Percentiles rank a stretch among this genome's conserved stretches.
These are phyloP conservation scores for Pyrrhura leucotis DNA, from an alignment of 2,797 vertebrate species.

Conservation along the genomic window DNA sequence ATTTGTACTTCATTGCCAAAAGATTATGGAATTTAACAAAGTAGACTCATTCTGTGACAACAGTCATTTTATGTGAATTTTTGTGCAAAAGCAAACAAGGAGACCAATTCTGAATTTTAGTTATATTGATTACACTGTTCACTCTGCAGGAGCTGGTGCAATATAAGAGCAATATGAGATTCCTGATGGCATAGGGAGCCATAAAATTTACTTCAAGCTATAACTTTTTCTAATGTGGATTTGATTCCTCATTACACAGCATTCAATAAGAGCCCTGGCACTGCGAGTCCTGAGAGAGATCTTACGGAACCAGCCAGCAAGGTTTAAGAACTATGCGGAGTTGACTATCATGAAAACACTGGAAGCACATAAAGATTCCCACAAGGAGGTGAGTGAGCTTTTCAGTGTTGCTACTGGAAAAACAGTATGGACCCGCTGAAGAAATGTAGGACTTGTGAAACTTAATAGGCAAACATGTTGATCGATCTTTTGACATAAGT, in stretches of 20 bases:
- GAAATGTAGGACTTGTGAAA: background rate
- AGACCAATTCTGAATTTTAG: background rate
- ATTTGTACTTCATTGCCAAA: background rate
- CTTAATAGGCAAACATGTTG: background rate
- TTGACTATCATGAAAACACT: slow-evolving; percentile 99
- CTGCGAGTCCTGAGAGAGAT: slow-evolving; percentile 95
- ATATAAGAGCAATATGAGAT: background rate
- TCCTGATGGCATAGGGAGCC: accelerated
- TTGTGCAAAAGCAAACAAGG: background rate
- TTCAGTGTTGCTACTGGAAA: background rate
- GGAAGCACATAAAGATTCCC: slow-evolving; percentile 98
- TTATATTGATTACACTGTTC: background rate
- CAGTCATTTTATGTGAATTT: background rate
- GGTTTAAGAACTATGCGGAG: slow-evolving; percentile 98
- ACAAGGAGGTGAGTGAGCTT: slow-evolving; percentile 89
- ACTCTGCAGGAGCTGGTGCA: background rate
- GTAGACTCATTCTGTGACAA: background rate
- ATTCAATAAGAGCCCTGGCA: slow-evolving; percentile 93
- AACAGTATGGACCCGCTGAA: background rate
- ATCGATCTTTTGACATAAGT: background rate
- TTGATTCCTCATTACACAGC: slow-evolving; percentile 73
- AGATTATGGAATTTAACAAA: background rate
- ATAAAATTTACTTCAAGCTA: background rate
- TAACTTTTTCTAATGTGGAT: background rate
- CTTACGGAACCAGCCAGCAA: slow-evolving; percentile 92